Evolutionary conservation across 37 sponge, comb jelly and placozoan species (phyloP), one percentile per base, ranked within the genome.

Genomic region (Ianthella basta): DNA sequence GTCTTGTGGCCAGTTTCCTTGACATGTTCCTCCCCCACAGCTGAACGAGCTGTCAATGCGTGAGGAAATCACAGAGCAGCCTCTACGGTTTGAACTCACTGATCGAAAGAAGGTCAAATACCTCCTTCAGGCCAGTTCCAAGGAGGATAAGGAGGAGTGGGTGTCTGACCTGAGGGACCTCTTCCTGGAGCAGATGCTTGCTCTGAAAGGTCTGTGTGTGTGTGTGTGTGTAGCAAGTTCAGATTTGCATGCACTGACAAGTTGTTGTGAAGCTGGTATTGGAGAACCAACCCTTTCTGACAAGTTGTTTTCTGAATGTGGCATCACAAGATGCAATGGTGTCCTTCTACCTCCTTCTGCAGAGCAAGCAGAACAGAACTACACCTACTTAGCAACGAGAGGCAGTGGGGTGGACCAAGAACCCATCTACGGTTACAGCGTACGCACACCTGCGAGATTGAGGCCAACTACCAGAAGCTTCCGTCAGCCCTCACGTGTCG

Each of bases 141-240:
- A 20, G 30, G 88, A 86, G 32, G 86, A 82, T 41, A 95, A 95
- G 67, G 56, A 60, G 57, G 56, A 84, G 32, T 95, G 95, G 95
- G 80, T 89, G 18, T 60, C 89, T 27, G 95, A 91, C 30, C 83
- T 95, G 13, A 80, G 89, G 73, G 85, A 91, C 27, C 85, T 95
- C 61, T 87, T 87, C 85, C 87, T 91, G 50, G 68, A 72, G 55
- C 95, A 91, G 60, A 89, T 95, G 87, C 59, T 86, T 34, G 29
- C 19, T 16, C 87, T 95, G 56, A 91, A 91, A 87, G 95, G 95
- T 93, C n/a, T 19, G 15, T 56, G 15, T 56, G 16, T 56, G n/a
- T n/a, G n/a, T n/a, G n/a, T n/a, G n/a, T n/a, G n/a, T n/a, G n/a
- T n/a, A n/a, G n/a, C n/a, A n/a, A n/a, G n/a, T n/a, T n/a, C n/a